Evolutionary conservation across 2,888 invertebrate species (phyloP), one percentile per base, ranked within the genome.

Genomic region (Xanthorhoe spadicearia): DNA sequence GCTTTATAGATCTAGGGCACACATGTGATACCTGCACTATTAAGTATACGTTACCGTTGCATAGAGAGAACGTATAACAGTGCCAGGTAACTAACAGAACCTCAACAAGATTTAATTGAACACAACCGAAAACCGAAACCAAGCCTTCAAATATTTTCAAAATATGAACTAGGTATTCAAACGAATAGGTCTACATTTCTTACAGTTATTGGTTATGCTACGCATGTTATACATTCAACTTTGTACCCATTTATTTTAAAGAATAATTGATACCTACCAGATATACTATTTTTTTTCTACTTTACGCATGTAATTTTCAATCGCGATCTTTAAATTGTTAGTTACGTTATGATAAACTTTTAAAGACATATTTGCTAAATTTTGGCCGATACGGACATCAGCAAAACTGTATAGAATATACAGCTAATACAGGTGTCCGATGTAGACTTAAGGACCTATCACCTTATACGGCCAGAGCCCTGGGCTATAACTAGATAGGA

Each of bases 1-100:
- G 61, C 72, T 66, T 66, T 72, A 59, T 51, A 71, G 75, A 84
- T 78, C 78, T 87, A 73, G 88, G 80, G 67, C 88, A 88, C 86
- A 83, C 84, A 76, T 87, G 85, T 23, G 23, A 74, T 46, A 46
- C 48, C 48, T 51, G 15, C 35, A 61, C 52, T 61, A 51, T 49
- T 67, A 18, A 61, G 52, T 10, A 32, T 7, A 32, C 61, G 49
- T 48, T 43, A 43, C 38, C 13, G 38, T 13, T 10, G 10, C 38
- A 43, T 43, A 43, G 10, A 43, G 10, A 43, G 38, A 43, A 4
- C 3, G 1, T 13, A 13, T 43, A 43, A 43, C 10, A 13, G 2
- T 43, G 2, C 3, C 2, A 43, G 38, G 38, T 38, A 38, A 38
- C 10, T 43, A 2, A 43, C 38, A 43, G 10, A 13, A n/a, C n/a